Evolutionary conservation across 2,797 vertebrate species (phyloP), one percentile per base, ranked within the genome.

Genomic region (Thunnus albacares): DNA sequence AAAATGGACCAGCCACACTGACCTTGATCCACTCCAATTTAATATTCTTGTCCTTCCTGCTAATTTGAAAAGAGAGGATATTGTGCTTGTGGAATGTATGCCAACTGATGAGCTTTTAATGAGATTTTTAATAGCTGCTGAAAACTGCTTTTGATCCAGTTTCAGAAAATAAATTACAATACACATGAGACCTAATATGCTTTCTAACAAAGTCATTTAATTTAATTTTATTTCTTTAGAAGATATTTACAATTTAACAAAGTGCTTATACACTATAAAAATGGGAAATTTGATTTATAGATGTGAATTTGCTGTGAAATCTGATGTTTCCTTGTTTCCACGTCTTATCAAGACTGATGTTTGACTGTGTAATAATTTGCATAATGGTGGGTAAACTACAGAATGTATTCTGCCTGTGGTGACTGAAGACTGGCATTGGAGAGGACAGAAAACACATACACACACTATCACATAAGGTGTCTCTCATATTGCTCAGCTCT

Each of bases 401-500:
- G 33, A 24, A 38, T 52, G 26, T 51, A 33, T 55, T 77, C 45
- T 67, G 64, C 12, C 38, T 55, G 20, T 63, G 59, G 13, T 62
- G 63, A 69, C 62, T 64, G 33, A 61, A 51, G 67, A 24, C 51
- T 80, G 65, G 68, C 60, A 35, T 28, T 28, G 5, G n/a, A 66
- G 68, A 73, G 26, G 41, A 75, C 0, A 3, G 58, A 8, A 33
- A 20, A 60, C 17, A 80, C 43, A 65, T 49, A 75, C 75, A 59
- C 63, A 76, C 81, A 55, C 59, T 35, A 28, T 77, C 79, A 77
- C 75, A 78, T 49, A 79, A 86, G 65, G 81, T 83, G 77, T 71
- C 65, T 78, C 77, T 87, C 64, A 86, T 77, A 85, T 79, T 74
- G 64, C 74, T 79, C 75, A 66, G 76, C 76, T 87, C 79, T 86